phyloP scores from a whole-genome alignment of 2,888 invertebrate species.

The Pherbina coryleti region DNA sequence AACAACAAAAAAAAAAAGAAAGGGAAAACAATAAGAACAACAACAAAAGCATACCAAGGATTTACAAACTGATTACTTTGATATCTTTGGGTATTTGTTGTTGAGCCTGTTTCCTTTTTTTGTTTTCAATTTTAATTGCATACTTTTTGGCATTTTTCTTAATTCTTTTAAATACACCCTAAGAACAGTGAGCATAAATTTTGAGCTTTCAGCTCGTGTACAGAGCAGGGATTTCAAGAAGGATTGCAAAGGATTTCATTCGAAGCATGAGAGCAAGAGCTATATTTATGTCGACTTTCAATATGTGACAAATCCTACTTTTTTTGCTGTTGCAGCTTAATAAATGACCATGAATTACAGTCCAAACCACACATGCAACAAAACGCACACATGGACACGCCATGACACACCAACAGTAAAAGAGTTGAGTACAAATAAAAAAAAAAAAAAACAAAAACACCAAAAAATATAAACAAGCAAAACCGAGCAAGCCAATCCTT shows the following conservation, averaged over 20 bases:
- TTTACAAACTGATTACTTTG: constrained; percentile 44
- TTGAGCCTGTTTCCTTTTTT: neutral
- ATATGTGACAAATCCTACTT: constrained; percentile 31
- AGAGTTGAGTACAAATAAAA: neutral
- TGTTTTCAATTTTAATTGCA: neutral
- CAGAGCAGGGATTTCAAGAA: neutral
- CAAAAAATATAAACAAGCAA: neutral
- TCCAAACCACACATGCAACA: constrained; percentile 4
- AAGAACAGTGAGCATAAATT: neutral
- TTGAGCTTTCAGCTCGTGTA: neutral
- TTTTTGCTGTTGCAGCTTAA: constrained; percentile 35
- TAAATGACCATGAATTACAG: constrained; percentile 60
- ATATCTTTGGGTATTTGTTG: constrained; percentile 43
- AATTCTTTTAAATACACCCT: neutral
- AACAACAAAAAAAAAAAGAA: neutral
- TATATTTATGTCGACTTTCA: constrained; percentile 18
- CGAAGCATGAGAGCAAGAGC: neutral
- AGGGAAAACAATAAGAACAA: neutral
- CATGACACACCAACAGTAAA: too few species aligned
- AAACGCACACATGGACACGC: constrained; percentile 34
- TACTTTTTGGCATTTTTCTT: constrained; percentile 17
- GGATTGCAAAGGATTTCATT: neutral
- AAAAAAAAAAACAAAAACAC: neutral
- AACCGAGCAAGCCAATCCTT: neutral
- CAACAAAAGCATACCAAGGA: constrained; percentile 9